Percentiles rank a stretch among this genome's conserved stretches.
Conservation (phyloP, 2,797 vertebrate species). For the Orestias chungarensis region DNA sequence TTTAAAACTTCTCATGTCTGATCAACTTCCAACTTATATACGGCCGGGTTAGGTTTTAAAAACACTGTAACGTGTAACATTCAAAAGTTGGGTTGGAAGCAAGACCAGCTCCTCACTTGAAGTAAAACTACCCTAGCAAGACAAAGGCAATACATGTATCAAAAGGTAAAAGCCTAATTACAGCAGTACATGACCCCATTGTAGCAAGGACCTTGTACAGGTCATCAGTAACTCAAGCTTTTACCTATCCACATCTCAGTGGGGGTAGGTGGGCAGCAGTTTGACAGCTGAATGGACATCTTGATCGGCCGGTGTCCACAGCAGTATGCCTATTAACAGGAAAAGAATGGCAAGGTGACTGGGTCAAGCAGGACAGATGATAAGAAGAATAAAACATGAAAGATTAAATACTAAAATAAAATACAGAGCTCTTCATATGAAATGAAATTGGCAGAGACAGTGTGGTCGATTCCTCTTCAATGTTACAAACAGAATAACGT, state of each 20-base stretch:
- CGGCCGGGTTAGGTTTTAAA: neutral
- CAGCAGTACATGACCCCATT: conserved; percentile 22
- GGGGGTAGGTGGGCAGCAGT: conserved; percentile 29
- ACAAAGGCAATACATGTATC: conserved; percentile 1
- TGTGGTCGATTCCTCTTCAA: conserved; percentile 10
- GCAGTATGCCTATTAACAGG: conserved; percentile 68
- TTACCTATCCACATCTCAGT: conserved; percentile 57
- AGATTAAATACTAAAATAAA: conserved; percentile 59
- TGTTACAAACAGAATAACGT: conserved; percentile 23
- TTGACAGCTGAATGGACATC: conserved; percentile 72
- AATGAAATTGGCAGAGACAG: conserved; percentile 61
- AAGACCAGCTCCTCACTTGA: neutral
- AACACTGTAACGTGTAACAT: neutral
- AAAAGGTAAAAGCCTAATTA: conserved; percentile 41
- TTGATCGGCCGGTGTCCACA: conserved; percentile 68
- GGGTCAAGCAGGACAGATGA: conserved; percentile 64
- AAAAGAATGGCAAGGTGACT: conserved; percentile 62
- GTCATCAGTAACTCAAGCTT: conserved; percentile 46
- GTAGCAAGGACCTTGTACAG: conserved; percentile 62
- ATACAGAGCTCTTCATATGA: conserved; percentile 58
- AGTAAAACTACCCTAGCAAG: neutral
- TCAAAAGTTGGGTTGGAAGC: neutral
- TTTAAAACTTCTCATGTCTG: neutral
- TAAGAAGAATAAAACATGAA: conserved; percentile 62
- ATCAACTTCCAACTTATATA: no score